These are phyloP conservation scores for Eudemis profundana DNA, from an alignment of 2,888 invertebrate genomes.

Conservation along the genomic window DNA sequence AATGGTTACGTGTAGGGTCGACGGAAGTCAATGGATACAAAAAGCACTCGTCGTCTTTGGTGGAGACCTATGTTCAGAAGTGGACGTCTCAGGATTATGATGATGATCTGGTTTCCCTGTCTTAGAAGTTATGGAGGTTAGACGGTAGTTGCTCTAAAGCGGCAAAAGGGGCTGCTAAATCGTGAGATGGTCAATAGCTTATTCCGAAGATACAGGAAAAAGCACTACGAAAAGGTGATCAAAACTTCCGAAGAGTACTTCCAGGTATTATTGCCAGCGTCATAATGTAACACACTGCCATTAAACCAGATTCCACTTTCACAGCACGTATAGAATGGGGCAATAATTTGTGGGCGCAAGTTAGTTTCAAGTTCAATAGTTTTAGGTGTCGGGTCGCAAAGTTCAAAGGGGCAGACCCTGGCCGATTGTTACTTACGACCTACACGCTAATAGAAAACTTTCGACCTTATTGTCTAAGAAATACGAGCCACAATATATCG, in stretches of 20 bases:
- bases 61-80: too few species aligned
- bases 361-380: slow-evolving; percentile 47
- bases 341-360: slow-evolving; percentile 42
- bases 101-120: too few species aligned
- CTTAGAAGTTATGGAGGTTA: too few species aligned
- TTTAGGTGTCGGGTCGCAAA: slow-evolving; percentile 45
- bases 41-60: too few species aligned
- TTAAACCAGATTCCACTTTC: slow-evolving; percentile 37
- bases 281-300: slow-evolving; percentile 13
- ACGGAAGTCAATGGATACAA: too few species aligned
- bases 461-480: slow-evolving; percentile 29
- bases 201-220: too few species aligned
- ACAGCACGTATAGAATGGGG: slow-evolving; percentile 35
- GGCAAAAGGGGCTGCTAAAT: too few species aligned
- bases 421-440: slow-evolving; percentile 38
- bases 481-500: slow-evolving; percentile 26
- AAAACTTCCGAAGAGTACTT: neutral
- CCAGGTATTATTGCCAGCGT: neutral
- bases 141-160: too few species aligned
- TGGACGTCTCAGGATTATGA: too few species aligned
- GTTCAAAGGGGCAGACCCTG: slow-evolving; percentile 42
- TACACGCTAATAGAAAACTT: slow-evolving; percentile 36
- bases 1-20: too few species aligned
- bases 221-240: too few species aligned
- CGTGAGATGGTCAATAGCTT: too few species aligned